Percentiles rank a stretch among this genome's conserved stretches.
Conservation (phyloP, 2,113 vertebrate genomes). For the Pomatostomus ruficeps region DNA sequence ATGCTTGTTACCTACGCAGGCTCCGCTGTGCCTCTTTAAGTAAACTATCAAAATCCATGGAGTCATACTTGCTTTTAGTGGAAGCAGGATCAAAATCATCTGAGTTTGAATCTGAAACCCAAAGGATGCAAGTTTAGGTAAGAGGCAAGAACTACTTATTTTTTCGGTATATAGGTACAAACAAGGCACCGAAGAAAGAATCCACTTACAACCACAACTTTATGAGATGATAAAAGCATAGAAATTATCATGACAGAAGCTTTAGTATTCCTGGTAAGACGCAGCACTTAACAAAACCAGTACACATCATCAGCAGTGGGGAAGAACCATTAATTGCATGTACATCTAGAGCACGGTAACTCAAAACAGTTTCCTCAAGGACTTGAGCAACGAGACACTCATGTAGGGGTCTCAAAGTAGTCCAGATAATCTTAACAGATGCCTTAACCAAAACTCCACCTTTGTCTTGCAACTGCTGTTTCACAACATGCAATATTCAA, state of each 20-base stretch:
- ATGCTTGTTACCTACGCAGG: conserved; percentile 93
- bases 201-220: neutral
- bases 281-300: neutral
- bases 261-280: neutral
- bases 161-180: accelerated
- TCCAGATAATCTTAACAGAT: neutral
- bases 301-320: accelerated
- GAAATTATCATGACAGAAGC: neutral
- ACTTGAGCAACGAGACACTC: neutral
- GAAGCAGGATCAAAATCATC: conserved; percentile 99
- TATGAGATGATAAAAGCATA: neutral
- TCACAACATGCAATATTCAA: neutral
- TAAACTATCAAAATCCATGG: conserved; percentile 99
- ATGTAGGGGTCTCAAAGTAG: neutral
- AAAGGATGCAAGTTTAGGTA: neutral
- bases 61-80: conserved; percentile 99
- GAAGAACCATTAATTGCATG: neutral
- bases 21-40: conserved; percentile 95
- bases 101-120: conserved; percentile 89
- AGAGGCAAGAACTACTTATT: neutral
- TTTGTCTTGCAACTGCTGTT: neutral
- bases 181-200: neutral
- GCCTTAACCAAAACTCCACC: neutral
- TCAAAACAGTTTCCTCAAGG: neutral
- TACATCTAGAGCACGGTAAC: neutral